Percentiles rank a stretch among this genome's conserved stretches.
These are phyloP conservation scores for Brachystomella parvula DNA, from an alignment of 1,140 invertebrate genomes.

Conservation along the genomic window DNA sequence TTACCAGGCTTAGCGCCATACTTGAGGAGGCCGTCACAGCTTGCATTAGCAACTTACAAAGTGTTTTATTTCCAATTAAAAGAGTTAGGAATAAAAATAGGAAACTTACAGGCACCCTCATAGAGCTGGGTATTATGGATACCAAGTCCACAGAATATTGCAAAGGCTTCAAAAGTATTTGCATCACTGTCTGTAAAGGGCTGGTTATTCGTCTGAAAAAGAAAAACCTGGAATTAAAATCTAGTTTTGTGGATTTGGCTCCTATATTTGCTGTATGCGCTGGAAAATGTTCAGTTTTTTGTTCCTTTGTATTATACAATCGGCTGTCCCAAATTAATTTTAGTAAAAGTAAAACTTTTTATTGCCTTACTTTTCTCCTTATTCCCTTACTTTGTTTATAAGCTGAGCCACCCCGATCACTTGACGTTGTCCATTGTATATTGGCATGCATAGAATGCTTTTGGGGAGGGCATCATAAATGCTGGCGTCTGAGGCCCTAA, in stretches of 20 bases:
- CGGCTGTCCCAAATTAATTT: not conserved
- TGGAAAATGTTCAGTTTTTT: no score
- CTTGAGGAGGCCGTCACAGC: no score
- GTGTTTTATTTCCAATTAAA: no score
- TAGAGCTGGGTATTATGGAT: constrained; percentile 98
- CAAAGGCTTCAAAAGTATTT: constrained; percentile 88
- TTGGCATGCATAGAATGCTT: constrained; percentile 82
- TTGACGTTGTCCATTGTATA: constrained; percentile 74
- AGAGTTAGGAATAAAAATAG: not conserved
- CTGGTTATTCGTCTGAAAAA: constrained; percentile 62
- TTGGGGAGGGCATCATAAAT: constrained; percentile 43
- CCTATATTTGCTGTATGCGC: no score
- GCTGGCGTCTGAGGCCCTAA: constrained; percentile 7
- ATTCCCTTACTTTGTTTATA: constrained; percentile 73
- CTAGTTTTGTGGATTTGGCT: no score
- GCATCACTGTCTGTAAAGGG: constrained; percentile 81
- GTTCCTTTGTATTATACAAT: no score
- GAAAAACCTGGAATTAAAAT: constrained; percentile 19
- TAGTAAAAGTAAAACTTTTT: not conserved
- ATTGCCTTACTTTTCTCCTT: constrained; percentile 3
- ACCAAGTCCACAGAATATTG: constrained; percentile 91
- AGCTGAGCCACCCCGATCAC: constrained; percentile 89
- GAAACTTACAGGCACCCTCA: constrained; percentile 72
- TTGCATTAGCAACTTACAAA: no score
- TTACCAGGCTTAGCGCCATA: no score